Evolutionary conservation across 1,140 invertebrate genomes (phyloP), one percentile per base, ranked within the genome.

Genomic region (Procambarus clarkii): DNA sequence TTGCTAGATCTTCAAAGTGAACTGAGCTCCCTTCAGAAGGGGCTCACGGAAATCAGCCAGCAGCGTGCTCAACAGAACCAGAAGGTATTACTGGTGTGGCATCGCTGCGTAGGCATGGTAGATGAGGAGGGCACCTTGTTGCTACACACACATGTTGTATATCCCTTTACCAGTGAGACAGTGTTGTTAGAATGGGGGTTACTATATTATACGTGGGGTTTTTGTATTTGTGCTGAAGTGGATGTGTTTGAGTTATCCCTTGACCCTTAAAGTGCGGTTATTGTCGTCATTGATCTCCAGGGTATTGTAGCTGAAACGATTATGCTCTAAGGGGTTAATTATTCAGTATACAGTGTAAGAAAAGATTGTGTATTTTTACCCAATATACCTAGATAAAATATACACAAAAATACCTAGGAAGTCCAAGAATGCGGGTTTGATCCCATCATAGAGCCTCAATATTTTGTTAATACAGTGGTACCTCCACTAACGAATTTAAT

Each of bases 1-100:
- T 95, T 99, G 91, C 96, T 99, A 34, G 98, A 99, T 95, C 95
- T 99, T 90, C 98, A 99, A 94, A 97, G 98, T 94, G 98, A 99
- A 95, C 95, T 99, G 85, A 97, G 97, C 93, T 98, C 97, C 82
- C 95, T 99, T 93, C 97, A 98, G 94, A 96, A 98, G 93, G 97
- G 97, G 8, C 96, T 98, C 88, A 96, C 97, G 92, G 97, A 98
- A 94, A 97, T 98, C 96, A 97, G 98, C 94, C 96, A 97, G 86
- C 90, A 87, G 90, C 85, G 82, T 78, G 88, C 88, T 91, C 88
- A 91, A 78, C 88, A 91, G 76, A 91, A 91, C 82, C 88, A 91
- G 88, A 91, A 91, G 88, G 88, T 91, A 91, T 91, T 91, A 69
- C 88, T 84, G 82, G 88, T 91, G 88, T 91, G 88, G 88, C 88